Base-by-base conservation (phyloP, 2,113 vertebrate genomes). In the Origma solitaria region DNA sequence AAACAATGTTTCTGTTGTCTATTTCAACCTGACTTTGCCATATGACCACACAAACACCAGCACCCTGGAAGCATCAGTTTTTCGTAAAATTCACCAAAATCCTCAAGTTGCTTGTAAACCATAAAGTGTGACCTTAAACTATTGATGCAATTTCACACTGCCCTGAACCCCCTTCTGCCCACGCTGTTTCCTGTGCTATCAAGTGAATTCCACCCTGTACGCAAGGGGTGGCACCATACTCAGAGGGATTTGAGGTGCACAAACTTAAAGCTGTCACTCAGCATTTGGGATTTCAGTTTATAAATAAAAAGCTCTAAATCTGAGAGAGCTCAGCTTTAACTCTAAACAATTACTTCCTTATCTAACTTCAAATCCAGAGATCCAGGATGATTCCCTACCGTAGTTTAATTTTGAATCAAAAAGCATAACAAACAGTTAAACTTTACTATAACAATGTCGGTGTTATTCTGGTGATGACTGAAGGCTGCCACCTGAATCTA, bases 191-290 rank as follows among this genome's bases (percentile, higher is more conserved):
- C 58, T 27, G 42, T 19, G 25, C 18, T 8, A 65, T 21, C 35
- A 13, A 14, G 15, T 7, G 38, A 88, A 56, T 11, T 13, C 44
- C 58, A 7, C 28, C 42, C 35, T 30, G 28, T 3, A n/a, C 21
- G 15, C 54, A 68, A 40, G 2, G 3, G 21, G 11, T 12, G 31
- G 35, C 7, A 15, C 25, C 8, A 1, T 1, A 15, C 3, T 7
- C 25, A 37, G 22, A 19, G 8, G 5, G 50, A 33, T 30, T 33
- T 61, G 33, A 77, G 20, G 11, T 23, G 7, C 20, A 33, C 8
- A 21, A 73, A 78, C 40, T 54, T 42, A 20, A 33, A 64, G 51
- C 12, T 30, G 16, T 16, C 42, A 56, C 58, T 60, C 37, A 45
- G 37, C 40, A 69, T 38, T 60, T 77, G 25, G 13, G 9, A 68